These are phyloP conservation scores for Drosophila mayri DNA, from an alignment of 1,140 invertebrate species.

Conservation along the genomic window DNA sequence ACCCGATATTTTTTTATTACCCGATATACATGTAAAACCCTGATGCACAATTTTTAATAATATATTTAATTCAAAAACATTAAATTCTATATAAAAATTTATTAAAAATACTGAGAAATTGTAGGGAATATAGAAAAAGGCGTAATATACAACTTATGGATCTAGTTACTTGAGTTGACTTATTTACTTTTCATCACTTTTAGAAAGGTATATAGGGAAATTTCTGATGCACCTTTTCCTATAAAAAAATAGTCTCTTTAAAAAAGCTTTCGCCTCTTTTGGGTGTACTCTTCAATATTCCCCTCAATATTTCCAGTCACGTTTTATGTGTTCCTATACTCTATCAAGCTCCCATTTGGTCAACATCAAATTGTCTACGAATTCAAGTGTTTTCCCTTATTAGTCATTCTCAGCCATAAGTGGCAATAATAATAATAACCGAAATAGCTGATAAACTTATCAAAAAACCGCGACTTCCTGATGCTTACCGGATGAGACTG, in stretches of 20 bases:
- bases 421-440: slow-evolving; percentile 1
- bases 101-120: no score
- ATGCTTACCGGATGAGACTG: background rate
- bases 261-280: background rate
- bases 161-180: no score
- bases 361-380: background rate
- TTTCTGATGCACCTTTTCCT: background rate
- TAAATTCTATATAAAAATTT: no score
- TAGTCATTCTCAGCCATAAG: slow-evolving; percentile 15
- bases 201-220: background rate
- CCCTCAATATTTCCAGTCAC: background rate
- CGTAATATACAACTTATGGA: no score
- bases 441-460: slow-evolving; percentile 8
- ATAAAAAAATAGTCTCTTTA: background rate
- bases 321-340: background rate
- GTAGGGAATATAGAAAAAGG: no score
- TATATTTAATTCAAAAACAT: no score
- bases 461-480: slow-evolving; percentile 1
- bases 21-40: no score
- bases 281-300: background rate
- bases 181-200: no score
- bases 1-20: no score
- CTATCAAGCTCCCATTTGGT: background rate
- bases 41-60: no score
- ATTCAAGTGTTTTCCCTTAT: background rate